These are phyloP conservation scores for Xerus rutilus DNA, from an alignment of 2,797 vertebrate genomes.

Conservation along the genomic window DNA sequence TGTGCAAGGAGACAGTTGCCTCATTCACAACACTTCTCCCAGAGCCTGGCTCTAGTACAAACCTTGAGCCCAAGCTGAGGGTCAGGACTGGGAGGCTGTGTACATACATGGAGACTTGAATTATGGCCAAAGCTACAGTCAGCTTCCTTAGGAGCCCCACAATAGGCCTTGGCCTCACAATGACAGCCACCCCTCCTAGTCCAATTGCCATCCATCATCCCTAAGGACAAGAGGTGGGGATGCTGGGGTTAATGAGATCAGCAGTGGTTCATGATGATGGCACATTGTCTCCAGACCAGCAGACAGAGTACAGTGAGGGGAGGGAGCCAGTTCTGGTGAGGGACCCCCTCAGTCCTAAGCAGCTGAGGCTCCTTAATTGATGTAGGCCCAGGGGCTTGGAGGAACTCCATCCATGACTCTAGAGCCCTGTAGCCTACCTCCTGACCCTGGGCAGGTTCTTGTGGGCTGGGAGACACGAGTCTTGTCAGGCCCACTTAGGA, in stretches of 20 bases:
- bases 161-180: not conserved
- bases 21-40: not conserved
- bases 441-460: not conserved
- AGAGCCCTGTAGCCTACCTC: too few species aligned
- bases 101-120: not conserved
- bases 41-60: not conserved
- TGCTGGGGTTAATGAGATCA: not conserved
- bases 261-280: not conserved
- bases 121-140: not conserved
- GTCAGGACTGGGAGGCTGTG: too few species aligned
- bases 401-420: not conserved
- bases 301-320: not conserved
- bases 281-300: not conserved
- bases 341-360: not conserved
- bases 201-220: not conserved
- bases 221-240: not conserved
- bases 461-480: not conserved
- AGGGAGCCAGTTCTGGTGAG: not conserved
- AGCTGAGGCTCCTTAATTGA: not conserved
- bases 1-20: not conserved
- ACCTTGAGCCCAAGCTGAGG: not conserved
- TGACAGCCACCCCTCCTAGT: not conserved
- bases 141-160: not conserved
- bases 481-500: not conserved
- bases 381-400: not conserved